Base-by-base conservation (phyloP, 2,113 vertebrate species). In the Ceyx margarethae region DNA sequence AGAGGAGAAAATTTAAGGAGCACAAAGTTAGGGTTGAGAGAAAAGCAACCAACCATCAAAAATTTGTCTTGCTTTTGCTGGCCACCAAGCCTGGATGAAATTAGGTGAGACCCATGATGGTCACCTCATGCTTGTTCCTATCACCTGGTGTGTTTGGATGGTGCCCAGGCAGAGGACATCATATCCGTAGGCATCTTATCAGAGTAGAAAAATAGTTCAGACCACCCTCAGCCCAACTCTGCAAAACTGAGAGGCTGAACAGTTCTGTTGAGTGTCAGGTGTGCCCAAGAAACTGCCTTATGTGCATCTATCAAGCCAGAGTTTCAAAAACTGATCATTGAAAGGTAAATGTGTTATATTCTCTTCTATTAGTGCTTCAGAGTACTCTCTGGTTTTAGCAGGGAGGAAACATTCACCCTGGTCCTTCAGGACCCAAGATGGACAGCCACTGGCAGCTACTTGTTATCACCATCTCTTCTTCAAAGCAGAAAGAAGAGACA, bases 161-260 rank as follows among this genome's bases (percentile, higher is more conserved):
- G 53, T 7, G 26, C 11, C 37, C 69, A 54, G 26, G 14, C 23
- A 64, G 58, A 37, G 26, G 11, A 48, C 29, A 66, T 5, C n/a
- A 71, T 35, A 35, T 26, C 31, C 64, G 14, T 4, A 74, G 3
- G 5, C 14, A 16, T 46, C 13, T 54, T 42, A 28, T 17, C 42
- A 22, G 48, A 43, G 15, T 3, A 60, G 8, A 60, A 67, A 56
- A 1, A 42, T 1, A 33, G 19, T 4, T 66, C 84, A 74, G 74
- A 29, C 10, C 13, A 4, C 13, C 11, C 40, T 60, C 35, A n/a
- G 48, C 2, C 7, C n/a, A 66, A 0, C 6, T 28, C 22, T 50
- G 61, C 28, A 21, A 23, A 58, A 14, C 0, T 10, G 19, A 68
- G 46, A 62, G 35, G 22, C 26, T 43, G 66, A 10, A 33, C 23